phyloP scores from a whole-genome alignment of 2,113 vertebrate genomes.

The Platysteira castanea region DNA sequence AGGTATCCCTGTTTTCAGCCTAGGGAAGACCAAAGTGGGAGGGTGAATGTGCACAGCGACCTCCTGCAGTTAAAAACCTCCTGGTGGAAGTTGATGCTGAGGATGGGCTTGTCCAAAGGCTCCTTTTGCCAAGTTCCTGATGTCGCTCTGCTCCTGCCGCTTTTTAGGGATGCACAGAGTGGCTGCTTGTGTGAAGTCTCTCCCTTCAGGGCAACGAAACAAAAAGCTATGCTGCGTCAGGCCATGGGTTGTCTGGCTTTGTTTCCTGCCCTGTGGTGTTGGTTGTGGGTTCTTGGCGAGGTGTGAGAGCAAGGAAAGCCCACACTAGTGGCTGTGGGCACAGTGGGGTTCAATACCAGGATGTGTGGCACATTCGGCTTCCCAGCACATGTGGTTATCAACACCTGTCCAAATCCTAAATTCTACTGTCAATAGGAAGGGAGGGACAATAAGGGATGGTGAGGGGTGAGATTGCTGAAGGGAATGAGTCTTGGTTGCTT shows the following conservation, averaged over 20 bases:
- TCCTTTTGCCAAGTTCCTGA: fast-evolving
- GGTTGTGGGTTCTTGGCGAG: not conserved
- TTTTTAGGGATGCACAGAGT: not conserved
- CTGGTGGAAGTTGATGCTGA: not conserved
- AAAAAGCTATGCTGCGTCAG: not conserved
- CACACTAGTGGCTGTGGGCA: fast-evolving
- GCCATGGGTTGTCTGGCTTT: fast-evolving
- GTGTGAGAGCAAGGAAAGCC: not conserved
- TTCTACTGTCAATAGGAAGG: not conserved
- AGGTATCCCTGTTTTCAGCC: not conserved
- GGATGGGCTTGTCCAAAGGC: not conserved
- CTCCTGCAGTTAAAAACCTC: not conserved
- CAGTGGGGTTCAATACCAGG: not conserved
- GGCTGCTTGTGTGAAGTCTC: not conserved
- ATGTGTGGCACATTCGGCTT: not conserved
- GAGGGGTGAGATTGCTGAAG: not conserved
- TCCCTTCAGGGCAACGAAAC: fast-evolving
- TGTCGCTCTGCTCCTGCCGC: not conserved
- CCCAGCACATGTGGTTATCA: fast-evolving
- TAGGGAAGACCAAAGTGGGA: fast-evolving
- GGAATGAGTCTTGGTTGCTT: not conserved
- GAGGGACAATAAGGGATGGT: not conserved
- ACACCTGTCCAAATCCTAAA: not conserved
- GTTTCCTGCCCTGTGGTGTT: not conserved
- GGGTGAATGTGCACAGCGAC: not conserved